Evolutionary conservation across 1,140 invertebrate species (phyloP), one percentile per base, ranked within the genome.

Genomic region (Prorops nasuta): DNA sequence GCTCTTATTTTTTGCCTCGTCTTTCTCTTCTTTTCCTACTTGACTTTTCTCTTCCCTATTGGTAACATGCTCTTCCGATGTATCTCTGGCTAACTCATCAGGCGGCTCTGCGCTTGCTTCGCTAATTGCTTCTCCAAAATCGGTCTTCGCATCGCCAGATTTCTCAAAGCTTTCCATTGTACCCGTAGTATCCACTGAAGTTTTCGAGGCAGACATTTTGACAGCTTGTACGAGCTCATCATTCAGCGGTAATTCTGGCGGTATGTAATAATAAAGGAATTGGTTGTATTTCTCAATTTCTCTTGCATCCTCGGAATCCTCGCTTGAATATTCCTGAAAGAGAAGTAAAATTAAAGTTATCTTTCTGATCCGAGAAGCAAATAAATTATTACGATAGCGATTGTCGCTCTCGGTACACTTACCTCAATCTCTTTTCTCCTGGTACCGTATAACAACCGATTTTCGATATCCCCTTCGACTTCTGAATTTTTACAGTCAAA

Each of bases 221-320:
- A 55, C 66, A 8, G 62, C 65, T 24, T 66, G 43, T 19, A 77
- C 66, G 18, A 80, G 67, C 40, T 68, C 66, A 17, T 64, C 61
- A 60, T 81, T 78, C 44, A 79, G 58, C 3, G 76, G 71, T 56
- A 76, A 56, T 28, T 78, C 73, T 3, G 78, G 79, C 43, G 76
- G 69, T 54, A 78, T 69, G 44, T 80, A 79, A 57, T 80, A 80
- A 63, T 79, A 81, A 45, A 79, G 75, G 54, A 80, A 79, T 34
- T 71, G 65, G 65, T 80, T 81, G 50, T 72, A 81, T 47, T 72
- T 52, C 0, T 71, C 62, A 2, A 44, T 41, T 2, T 68, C 59
- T 10, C 58, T 44, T 8, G n/a, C 7, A 3, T 53, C 34, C 3
- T 36, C 39, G 1, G 18, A 36, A 19, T 15, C 21, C 1, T 36